Conservation (phyloP, 2,888 invertebrate genomes). For the Cremastinae sp. region DNA sequence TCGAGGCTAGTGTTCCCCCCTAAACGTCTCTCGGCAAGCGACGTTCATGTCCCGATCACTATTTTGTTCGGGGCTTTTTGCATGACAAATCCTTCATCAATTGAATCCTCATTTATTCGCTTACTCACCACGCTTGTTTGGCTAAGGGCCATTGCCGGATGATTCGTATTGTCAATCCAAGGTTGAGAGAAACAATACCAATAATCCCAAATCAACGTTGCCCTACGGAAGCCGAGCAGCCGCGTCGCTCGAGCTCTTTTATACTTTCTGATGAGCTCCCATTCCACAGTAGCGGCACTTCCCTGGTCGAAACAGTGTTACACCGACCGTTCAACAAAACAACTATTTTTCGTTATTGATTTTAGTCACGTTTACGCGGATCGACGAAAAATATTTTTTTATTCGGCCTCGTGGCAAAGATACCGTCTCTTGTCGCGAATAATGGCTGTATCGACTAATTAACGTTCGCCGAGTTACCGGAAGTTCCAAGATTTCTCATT, state of each 20-base stretch:
- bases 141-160: conserved; percentile 85
- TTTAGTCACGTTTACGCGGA: no score
- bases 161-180: conserved; percentile 78
- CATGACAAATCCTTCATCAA: conserved; percentile 55
- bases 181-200: conserved; percentile 74
- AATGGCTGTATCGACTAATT: neutral
- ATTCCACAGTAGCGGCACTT: conserved; percentile 66
- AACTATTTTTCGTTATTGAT: neutral
- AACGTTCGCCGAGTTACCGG: conserved; percentile 34
- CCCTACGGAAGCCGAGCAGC: conserved; percentile 77
- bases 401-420: no score
- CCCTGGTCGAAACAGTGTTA: conserved; percentile 62
- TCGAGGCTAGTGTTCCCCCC: neutral
- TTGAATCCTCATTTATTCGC: conserved; percentile 52
- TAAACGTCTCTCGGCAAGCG: neutral
- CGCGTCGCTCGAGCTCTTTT: conserved; percentile 77
- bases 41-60: conserved; percentile 15
- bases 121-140: conserved; percentile 86
- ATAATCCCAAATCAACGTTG: conserved; percentile 73
- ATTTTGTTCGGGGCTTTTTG: conserved; percentile 6
- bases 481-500: conserved; percentile 20
- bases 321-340: neutral
- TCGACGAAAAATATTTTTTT: no score
- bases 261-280: conserved; percentile 78
- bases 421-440: no score